Evolutionary conservation across 2,113 vertebrate species (phyloP), one percentile per base, ranked within the genome.

Genomic region (Microcebus murinus): DNA sequence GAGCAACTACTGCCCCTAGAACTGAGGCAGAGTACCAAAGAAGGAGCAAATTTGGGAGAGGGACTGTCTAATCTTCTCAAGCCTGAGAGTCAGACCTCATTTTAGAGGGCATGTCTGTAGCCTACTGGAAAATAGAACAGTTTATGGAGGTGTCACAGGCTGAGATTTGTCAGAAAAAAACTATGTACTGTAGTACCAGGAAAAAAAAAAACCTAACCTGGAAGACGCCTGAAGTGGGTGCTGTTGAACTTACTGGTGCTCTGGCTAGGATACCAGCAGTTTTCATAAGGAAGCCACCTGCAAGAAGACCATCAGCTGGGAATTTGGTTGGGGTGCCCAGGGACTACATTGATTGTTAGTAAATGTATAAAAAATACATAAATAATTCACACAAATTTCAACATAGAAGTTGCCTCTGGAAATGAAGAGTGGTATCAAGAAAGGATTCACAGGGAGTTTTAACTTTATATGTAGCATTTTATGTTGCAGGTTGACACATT

Each of bases 391-490:
- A 77, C 23, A 87, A 25, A 52, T 86, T 48, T 67, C 27, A 86
- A 61, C 21, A 76, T 34, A 65, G 34, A n/a, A 1, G 3, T 50
- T 61, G 48, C 45, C 12, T 74, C 74, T 91, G 8, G 73, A 15
- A 85, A 31, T 25, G 2, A 21, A 91, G 36, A 73, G 90, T 13
- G 10, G 21, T 39, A 74, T 27, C 5, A 90, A 55, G 50, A 84
- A 80, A 81, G 11, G 74, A 84, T 42, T 91, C 55, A 57, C 0
- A 31, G 11, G 4, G 31, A 81, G 15, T 10, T 65, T 89, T 45
- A 79, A 59, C 18, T 91, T 87, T 52, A 42, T 17, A 31, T 77
- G 27, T 42, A 82, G 61, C 34, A 83, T 71, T 70, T 94, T 87
- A 23, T n/a, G 6, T 61, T 27, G 48, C 57, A 88, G 79, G 18